These are phyloP conservation scores for Argyresthia goedartella DNA, from an alignment of 2,888 invertebrate species.

Conservation along the genomic window DNA sequence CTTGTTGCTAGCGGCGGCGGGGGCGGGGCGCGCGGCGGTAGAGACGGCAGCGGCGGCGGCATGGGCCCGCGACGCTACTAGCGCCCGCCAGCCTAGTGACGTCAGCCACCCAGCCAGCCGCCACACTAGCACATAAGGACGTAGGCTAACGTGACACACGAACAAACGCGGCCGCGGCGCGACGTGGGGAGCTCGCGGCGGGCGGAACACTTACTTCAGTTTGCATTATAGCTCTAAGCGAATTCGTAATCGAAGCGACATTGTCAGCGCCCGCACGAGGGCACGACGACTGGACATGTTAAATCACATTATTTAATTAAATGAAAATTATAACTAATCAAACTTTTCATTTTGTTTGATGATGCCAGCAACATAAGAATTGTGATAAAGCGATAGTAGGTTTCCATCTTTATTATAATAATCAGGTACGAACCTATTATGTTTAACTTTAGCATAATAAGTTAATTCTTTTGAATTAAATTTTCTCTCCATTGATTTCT, in stretches of 20 bases:
- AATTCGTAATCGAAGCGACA: not conserved
- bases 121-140: slow-evolving; percentile 17
- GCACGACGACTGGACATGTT: no score
- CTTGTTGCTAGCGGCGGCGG: slow-evolving; percentile 24
- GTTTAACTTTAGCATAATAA: slow-evolving; percentile 26
- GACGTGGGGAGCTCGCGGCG: not conserved
- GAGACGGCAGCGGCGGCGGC: slow-evolving; percentile 36
- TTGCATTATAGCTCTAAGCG: not conserved
- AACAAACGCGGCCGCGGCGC: slow-evolving; percentile 12
- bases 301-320: not conserved
- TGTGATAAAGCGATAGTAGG: not conserved
- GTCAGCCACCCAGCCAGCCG: slow-evolving; percentile 11
- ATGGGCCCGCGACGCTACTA: slow-evolving; percentile 60
- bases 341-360: not conserved
- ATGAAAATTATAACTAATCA: not conserved
- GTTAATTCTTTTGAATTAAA: slow-evolving; percentile 37
- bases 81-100: slow-evolving; percentile 24
- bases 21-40: slow-evolving; percentile 40
- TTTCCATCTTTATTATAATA: not conserved
- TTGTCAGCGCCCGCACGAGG: no score
- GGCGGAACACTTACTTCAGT: not conserved
- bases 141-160: slow-evolving; percentile 18
- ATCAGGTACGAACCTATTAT: not conserved
- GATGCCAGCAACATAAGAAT: no score
- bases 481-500: slow-evolving; percentile 22